Evolutionary conservation across 2,888 invertebrate species (phyloP), one percentile per base, ranked within the genome.

Genomic region (Leistus spinibarbis): DNA sequence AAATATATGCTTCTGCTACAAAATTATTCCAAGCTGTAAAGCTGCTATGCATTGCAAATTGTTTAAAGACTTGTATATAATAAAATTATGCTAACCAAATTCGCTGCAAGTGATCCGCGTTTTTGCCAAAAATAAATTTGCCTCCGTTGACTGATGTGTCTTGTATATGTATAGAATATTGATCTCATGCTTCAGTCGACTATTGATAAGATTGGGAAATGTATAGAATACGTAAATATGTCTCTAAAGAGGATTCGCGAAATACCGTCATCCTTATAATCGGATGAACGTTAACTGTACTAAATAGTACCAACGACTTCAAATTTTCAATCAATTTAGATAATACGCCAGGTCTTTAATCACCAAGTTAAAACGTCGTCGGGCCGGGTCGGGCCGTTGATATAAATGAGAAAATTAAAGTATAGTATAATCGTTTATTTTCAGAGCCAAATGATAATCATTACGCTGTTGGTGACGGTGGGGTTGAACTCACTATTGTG

Each of bases 151-250:
- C 69, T 27, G 60, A 66, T 66, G 53, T 66, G 20, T 40, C 40
- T 40, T 7, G 40, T 40, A 1, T 40, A n/a, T 64, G 16, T 27
- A 40, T 4, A 40, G 24, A 69, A 69, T 69, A 69, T 69, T 60
- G 60, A 69, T 69, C 60, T 60, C 23, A 40, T 10, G 5, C 69
- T 20, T 57, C 24, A 53, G 24, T 27, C 27, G 27, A 69, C 57
- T 60, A 27, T 60, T 69, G 27, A 69, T 60, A 16, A 69, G 60
- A 69, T 69, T 56, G 60, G 27, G 69, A 69, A 69, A 57, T 69
- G 27, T 57, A 69, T 17, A 24, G 69, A 69, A 69, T 69, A 69
- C 69, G 69, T 60, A 69, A 60, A 69, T 57, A 69, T 69, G 56
- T 60, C 69, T 24, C 60, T 57, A 16, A 24, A 69, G 60, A 69